A percentile compares a stretch with the other conserved stretches of the same genome.
Conservation (phyloP, 2,888 invertebrate genomes). For the Habrosyne pyritoides region DNA sequence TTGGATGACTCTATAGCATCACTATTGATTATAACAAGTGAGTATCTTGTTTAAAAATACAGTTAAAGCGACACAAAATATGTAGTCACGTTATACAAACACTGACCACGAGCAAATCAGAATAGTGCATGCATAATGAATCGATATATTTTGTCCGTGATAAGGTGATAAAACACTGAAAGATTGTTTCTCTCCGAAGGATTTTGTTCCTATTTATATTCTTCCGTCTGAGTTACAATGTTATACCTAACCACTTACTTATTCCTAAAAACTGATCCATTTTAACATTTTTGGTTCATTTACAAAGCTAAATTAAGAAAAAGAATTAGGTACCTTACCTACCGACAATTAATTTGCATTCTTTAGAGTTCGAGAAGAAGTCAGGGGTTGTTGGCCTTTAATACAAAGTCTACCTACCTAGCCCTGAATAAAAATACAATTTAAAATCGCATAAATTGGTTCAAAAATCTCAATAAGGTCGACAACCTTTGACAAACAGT, state of each 20-base stretch:
- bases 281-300: neutral
- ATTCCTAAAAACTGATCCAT: neutral
- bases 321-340: neutral
- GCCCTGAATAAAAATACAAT: conserved; percentile 33
- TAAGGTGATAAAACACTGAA: conserved; percentile 25
- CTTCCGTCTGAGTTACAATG: neutral
- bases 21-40: too few species aligned
- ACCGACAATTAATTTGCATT: conserved; percentile 28
- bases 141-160: conserved; percentile 38
- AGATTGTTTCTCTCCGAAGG: conserved; percentile 29
- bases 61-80: neutral
- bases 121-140: conserved; percentile 46
- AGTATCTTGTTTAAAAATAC: neutral
- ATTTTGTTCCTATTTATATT: conserved; percentile 15
- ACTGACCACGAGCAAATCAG: neutral
- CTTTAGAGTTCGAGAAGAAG: conserved; percentile 47
- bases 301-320: neutral
- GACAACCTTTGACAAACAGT: conserved; percentile 49
- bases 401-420: conserved; percentile 25
- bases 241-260: conserved; percentile 3
- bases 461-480: conserved; percentile 49
- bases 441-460: conserved; percentile 28
- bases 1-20: too few species aligned
- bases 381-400: conserved; percentile 23
- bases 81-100: neutral